Percentiles rank a stretch among this genome's conserved stretches.
Evolutionary conservation across 2,888 invertebrate genomes (phyloP).

Genomic region (Hypsopygia costalis): DNA sequence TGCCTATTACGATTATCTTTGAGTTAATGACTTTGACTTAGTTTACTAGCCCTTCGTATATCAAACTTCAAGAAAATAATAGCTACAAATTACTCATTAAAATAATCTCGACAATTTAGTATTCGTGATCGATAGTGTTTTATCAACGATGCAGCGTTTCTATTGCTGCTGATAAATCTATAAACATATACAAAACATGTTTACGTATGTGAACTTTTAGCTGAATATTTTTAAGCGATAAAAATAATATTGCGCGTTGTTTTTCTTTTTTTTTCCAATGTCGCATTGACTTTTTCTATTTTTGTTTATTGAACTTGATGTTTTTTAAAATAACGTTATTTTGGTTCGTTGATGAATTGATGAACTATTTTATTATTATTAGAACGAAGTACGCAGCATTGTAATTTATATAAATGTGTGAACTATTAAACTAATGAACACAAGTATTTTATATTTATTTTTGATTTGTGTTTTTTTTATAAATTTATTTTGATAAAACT

Average conservation of each 20-base stretch:
- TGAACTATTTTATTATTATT: no score
- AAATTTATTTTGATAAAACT: no score
- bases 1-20: conserved; percentile 40
- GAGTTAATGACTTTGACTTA: conserved; percentile 31
- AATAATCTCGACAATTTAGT: conserved; percentile 27
- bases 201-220: conserved; percentile 15
- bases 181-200: not conserved
- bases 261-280: conserved; percentile 6
- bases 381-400: no score
- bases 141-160: not conserved
- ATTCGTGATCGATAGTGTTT: not conserved
- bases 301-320: no score
- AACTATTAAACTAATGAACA: no score
- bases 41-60: conserved; percentile 29
- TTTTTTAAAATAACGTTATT: no score
- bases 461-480: no score
- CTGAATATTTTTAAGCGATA: not conserved
- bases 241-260: conserved; percentile 9
- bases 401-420: no score
- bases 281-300: no score
- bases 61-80: conserved; percentile 24
- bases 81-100: conserved; percentile 33
- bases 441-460: no score
- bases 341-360: no score
- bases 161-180: not conserved